These are phyloP conservation scores for Strigamia maritima DNA, from an alignment of 2,888 invertebrate genomes.

Conservation along the genomic window DNA sequence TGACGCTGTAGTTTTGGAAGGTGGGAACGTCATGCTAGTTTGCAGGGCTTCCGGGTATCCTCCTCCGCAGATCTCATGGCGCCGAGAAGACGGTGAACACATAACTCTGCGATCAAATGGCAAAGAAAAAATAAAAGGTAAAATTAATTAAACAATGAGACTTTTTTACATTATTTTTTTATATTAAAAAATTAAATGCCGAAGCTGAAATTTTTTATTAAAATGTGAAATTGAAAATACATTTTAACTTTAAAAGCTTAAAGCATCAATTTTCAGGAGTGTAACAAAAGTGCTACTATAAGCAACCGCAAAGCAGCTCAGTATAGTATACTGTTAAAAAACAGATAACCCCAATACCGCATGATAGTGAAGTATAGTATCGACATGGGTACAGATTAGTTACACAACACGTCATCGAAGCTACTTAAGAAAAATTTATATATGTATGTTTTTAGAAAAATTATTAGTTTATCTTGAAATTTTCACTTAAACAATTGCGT, in stretches of 20 bases:
- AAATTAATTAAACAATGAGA: neutral
- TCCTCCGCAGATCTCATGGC: conserved; percentile 74
- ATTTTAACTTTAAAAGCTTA: too few relatives aligned
- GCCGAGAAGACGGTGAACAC: conserved; percentile 75
- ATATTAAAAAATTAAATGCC: neutral
- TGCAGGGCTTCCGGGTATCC: conserved; percentile 80
- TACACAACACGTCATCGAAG: too few relatives aligned
- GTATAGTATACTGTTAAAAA: neutral
- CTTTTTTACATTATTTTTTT: neutral
- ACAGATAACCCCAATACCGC: neutral
- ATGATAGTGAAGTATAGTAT: too few relatives aligned
- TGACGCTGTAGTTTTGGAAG: conserved; percentile 82
- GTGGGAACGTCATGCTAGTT: conserved; percentile 77
- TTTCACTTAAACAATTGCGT: too few relatives aligned
- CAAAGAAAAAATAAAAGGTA: conserved; percentile 39
- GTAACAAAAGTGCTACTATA: neutral
- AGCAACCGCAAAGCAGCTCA: neutral
- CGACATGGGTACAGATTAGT: too few relatives aligned
- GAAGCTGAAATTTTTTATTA: neutral
- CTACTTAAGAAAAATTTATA: too few relatives aligned
- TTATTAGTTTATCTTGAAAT: too few relatives aligned
- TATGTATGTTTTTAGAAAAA: too few relatives aligned
- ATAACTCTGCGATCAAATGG: conserved; percentile 67
- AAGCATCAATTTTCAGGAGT: too few relatives aligned
- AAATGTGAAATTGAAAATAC: too few relatives aligned